Percentiles rank a stretch among this genome's conserved stretches.
Evolutionary conservation across 2,888 invertebrate genomes (phyloP).

Genomic region (Plusia festucae): DNA sequence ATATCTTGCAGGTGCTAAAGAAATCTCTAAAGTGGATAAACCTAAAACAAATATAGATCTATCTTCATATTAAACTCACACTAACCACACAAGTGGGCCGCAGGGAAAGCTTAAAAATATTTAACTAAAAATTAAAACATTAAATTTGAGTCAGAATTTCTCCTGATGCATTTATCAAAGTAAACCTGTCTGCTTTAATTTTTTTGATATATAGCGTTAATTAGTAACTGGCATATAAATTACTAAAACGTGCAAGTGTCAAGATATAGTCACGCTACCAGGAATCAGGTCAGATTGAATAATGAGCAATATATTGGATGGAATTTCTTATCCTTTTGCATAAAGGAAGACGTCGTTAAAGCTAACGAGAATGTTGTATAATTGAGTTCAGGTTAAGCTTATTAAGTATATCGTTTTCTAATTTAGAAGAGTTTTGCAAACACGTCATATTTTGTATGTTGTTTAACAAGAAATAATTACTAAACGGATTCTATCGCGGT

Average conservation of each 20-base stretch:
- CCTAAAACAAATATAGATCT: background rate
- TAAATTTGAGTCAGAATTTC: constrained; percentile 10
- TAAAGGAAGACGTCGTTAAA: background rate
- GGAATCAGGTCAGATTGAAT: constrained; percentile 51
- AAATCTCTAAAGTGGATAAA: background rate
- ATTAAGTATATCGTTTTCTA: background rate
- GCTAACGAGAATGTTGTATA: constrained; percentile 1
- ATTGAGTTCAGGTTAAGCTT: background rate
- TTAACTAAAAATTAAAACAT: constrained; percentile 9
- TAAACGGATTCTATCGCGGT: no score
- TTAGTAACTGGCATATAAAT: constrained; percentile 45
- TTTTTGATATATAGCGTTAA: constrained; percentile 46
- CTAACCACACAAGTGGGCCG: background rate
- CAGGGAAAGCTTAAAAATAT: background rate
- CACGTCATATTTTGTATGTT: no score
- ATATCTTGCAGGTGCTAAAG: background rate
- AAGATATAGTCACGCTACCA: constrained; percentile 46
- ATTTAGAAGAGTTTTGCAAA: no score
- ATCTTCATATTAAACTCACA: constrained; percentile 1
- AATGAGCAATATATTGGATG: constrained; percentile 41
- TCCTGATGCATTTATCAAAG: constrained; percentile 24
- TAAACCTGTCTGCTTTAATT: constrained; percentile 12
- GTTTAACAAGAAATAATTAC: no score
- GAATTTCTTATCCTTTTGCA: constrained; percentile 26
- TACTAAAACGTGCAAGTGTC: constrained; percentile 40